Evolutionary conservation across 1,140 invertebrate species (phyloP).

Genomic region (Drosophila oshimai): DNA sequence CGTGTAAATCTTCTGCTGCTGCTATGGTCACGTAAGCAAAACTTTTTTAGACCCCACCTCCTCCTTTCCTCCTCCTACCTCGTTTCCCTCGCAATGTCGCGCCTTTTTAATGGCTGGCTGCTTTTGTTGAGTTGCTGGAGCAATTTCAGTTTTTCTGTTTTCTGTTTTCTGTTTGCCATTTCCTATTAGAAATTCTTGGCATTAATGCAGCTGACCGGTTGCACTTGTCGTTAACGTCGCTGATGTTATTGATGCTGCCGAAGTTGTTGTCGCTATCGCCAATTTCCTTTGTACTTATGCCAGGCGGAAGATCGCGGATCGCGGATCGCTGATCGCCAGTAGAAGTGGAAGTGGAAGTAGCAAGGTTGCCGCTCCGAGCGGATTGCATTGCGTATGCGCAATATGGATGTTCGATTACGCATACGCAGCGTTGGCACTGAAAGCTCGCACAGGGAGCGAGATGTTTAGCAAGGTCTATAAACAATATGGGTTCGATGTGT

Average conservation of each 20-base stretch:
- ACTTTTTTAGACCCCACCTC: constrained; percentile 36
- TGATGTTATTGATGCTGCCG: constrained; percentile 16
- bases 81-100: constrained; percentile 36
- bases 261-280: constrained; percentile 24
- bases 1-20: constrained; percentile 71
- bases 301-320: constrained; percentile 58
- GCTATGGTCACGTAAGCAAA: constrained; percentile 69
- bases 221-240: constrained; percentile 28
- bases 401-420: constrained; percentile 31
- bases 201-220: constrained; percentile 57
- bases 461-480: not conserved
- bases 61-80: not conserved
- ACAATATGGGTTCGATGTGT: not conserved
- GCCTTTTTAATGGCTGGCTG: constrained; percentile 61
- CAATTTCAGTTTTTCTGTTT: constrained; percentile 14
- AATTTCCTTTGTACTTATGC: constrained; percentile 51
- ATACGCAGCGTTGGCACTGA: constrained; percentile 42
- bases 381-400: constrained; percentile 51
- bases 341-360: not conserved
- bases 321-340: too few relatives aligned
- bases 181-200: constrained; percentile 56
- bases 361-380: constrained; percentile 34
- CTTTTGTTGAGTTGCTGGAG: constrained; percentile 32
- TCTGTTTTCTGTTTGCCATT: constrained; percentile 32
- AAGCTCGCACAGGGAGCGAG: not conserved